A percentile compares a stretch with the other conserved stretches of the same genome.
phyloP scores from a whole-genome alignment of 2,113 vertebrate species.

The Rhinichthys klamathensis region DNA sequence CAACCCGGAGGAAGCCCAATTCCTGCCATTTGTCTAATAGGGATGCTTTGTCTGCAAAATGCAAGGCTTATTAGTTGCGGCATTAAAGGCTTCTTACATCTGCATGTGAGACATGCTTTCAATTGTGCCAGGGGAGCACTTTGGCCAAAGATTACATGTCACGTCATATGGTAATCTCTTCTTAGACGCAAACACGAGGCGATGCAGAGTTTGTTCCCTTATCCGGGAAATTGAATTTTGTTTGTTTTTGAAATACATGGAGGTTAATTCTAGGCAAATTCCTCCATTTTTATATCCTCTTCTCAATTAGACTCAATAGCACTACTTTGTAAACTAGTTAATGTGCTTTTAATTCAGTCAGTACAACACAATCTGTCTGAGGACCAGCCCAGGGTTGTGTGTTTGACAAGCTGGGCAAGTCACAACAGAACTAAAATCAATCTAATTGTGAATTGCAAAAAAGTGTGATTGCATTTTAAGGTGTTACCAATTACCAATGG shows the following conservation, averaged over 20 bases:
- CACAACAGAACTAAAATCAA: neutral
- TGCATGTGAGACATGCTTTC: conserved; percentile 16
- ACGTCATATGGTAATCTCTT: conserved; percentile 15
- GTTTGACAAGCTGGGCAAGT: conserved; percentile 6
- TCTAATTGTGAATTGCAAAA: neutral
- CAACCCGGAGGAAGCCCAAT: neutral
- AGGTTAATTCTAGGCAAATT: neutral
- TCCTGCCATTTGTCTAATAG: conserved; percentile 3
- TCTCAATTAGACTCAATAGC: neutral
- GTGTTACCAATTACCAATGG: no score
- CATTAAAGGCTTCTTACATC: conserved; percentile 30
- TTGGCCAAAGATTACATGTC: conserved; percentile 6
- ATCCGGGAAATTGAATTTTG: neutral
- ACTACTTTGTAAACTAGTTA: neutral
- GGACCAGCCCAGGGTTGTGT: neutral
- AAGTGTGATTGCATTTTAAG: no score
- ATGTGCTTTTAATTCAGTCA: neutral
- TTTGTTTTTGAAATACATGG: neutral
- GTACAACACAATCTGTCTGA: neutral
- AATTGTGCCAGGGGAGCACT: conserved; percentile 5
- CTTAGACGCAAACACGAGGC: neutral
- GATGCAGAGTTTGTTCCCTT: neutral
- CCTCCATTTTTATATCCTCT: neutral
- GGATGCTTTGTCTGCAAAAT: conserved; percentile 13
- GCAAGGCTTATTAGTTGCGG: conserved; percentile 4